Conservation (phyloP, 2,888 invertebrate species). For the Eupithecia tripunctaria region DNA sequence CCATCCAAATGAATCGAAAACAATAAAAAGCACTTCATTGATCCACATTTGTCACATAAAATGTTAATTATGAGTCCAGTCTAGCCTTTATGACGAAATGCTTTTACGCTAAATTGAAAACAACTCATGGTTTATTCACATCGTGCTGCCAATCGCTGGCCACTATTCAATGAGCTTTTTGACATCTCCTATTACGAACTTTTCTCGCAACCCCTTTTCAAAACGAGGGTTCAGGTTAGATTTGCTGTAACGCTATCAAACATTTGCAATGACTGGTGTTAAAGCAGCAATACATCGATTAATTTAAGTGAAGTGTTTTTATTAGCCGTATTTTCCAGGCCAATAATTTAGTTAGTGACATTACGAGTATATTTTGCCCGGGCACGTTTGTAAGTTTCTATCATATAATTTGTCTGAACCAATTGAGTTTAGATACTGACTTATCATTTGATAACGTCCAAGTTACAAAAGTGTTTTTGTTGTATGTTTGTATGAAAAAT, state of each 20-base stretch:
- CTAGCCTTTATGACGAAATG: conserved; percentile 76
- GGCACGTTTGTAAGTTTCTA: neutral
- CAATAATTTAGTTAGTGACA: neutral
- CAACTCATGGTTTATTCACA: conserved; percentile 83
- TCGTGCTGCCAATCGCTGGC: conserved; percentile 61
- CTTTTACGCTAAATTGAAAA: conserved; percentile 83
- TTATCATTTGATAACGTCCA: neutral
- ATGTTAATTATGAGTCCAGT: conserved; percentile 74
- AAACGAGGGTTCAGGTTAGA: conserved; percentile 51
- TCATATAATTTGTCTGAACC: neutral
- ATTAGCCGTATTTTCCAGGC: conserved; percentile 4
- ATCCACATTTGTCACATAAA: conserved; percentile 62
- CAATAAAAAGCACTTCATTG: conserved; percentile 52
- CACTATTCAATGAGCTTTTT: conserved; percentile 63
- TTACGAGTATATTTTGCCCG: neutral
- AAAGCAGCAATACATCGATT: conserved; percentile 6
- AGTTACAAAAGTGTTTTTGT: neutral
- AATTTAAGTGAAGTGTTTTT: conserved; percentile 56
- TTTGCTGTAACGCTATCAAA: conserved; percentile 54
- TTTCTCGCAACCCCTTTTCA: conserved; percentile 42
- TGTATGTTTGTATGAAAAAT: no score
- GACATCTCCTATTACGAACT: conserved; percentile 51
- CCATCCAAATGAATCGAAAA: conserved; percentile 24
- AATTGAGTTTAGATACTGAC: neutral
- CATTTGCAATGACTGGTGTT: conserved; percentile 49